phyloP scores from a whole-genome alignment of 2,797 vertebrate genomes.

The Gymnoscopelus braueri region DNA sequence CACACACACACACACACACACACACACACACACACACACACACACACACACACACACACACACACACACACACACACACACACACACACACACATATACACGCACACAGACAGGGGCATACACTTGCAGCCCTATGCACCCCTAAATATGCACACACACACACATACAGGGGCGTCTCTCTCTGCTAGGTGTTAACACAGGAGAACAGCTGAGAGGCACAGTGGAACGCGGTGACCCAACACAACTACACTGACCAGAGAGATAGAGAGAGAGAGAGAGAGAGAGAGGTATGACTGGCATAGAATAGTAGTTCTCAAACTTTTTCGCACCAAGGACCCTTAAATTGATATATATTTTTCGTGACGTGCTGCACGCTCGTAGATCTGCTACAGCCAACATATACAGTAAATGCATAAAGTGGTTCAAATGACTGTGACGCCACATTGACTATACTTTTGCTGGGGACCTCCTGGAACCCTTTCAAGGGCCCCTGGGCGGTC shows the following conservation, averaged over 20 bases:
- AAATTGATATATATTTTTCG: too few relatives aligned
- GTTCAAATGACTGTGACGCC: too few relatives aligned
- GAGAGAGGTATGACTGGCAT: slow-evolving; percentile 2
- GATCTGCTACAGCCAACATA: too few relatives aligned
- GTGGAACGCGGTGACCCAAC: slow-evolving; percentile 56
- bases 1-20: slow-evolving; percentile 11
- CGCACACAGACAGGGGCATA: not conserved
- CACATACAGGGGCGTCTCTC: not conserved
- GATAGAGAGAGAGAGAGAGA: slow-evolving; percentile 3
- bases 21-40: not conserved
- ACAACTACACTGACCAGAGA: slow-evolving; percentile 41
- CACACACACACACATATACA: not conserved
- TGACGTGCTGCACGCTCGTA: too few relatives aligned
- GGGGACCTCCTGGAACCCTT: too few relatives aligned
- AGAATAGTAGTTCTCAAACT: not conserved
- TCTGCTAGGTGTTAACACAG: slow-evolving; percentile 70
- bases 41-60: too few relatives aligned
- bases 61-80: slow-evolving; percentile 29
- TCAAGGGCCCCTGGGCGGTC: too few relatives aligned
- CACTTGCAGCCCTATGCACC: not conserved
- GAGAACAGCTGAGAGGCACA: slow-evolving; percentile 71
- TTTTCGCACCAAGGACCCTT: too few relatives aligned
- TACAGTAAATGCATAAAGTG: too few relatives aligned
- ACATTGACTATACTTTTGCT: too few relatives aligned
- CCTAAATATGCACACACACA: not conserved